Evolutionary conservation across 64 coral and sea anemone species (phyloP), one percentile per base, ranked within the genome.

Genomic region (Pocillopora verrucosa): DNA sequence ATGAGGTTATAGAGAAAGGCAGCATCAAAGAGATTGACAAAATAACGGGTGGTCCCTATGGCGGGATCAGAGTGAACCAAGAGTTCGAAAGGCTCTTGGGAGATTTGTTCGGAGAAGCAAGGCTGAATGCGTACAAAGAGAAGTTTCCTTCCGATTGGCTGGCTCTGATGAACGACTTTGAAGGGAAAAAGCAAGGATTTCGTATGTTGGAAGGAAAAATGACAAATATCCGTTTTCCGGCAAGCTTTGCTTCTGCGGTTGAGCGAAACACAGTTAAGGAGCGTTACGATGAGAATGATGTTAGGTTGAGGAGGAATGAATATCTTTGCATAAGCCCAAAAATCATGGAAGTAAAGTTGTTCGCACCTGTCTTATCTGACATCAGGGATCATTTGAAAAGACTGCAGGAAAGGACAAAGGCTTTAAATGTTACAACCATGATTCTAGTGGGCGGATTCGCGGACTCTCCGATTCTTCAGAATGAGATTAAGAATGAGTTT

Each of bases 1-100:
- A 87, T 60, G 36, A 35, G 12, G 36, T 87, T 9, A 16, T 62
- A 13, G 22, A 22, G 3, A 34, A 57, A 60, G 88, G 88, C 1
- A 80, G 61, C 14, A 68, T 89, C n/a, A 80, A 89, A 59, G 88
- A 89, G 63, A 89, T 89, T 4, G 67, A 89, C 72, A 75, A 76
- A 22, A 74, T 87, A 10, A 87, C 86, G 13, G 86, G 86, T 10
- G 86, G 86, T 6, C 72, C 86, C 7, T 87, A 74, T 57, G 85
- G 85, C 57, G 85, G 85, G 74, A 75, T 74, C 24, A 87, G 80
- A 16, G 88, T 89, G 16, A 79, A 91, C 14, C 77, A 76, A 7
- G 58, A 76, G 22, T 91, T 91, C 57, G 25, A 56, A 19, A 6
- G 76, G 9, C 69, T 91, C 9, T 36, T 91, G 56, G 72, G 56